phyloP scores from a whole-genome alignment of 2,888 invertebrate species.

The Patella ulyssiponensis region DNA sequence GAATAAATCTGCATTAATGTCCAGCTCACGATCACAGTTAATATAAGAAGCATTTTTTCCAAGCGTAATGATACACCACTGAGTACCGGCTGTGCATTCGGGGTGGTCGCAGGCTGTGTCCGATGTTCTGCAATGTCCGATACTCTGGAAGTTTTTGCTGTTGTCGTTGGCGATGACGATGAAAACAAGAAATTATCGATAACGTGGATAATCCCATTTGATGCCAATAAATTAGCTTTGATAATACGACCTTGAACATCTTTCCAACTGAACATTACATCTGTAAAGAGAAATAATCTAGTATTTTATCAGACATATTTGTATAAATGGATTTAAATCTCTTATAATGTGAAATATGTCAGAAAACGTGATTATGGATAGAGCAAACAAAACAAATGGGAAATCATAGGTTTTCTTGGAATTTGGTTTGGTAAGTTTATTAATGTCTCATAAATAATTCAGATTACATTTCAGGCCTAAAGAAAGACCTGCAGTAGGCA shows the following conservation, averaged over 20 bases:
- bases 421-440: no score
- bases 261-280: slow-evolving; percentile 49
- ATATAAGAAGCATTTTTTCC: background rate
- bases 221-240: slow-evolving; percentile 52
- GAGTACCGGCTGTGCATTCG: slow-evolving; percentile 5
- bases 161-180: slow-evolving; percentile 44
- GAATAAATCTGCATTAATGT: background rate
- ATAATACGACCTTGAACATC: slow-evolving; percentile 49
- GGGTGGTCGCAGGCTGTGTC: background rate
- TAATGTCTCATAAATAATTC: no score
- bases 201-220: slow-evolving; percentile 62
- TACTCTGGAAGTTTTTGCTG: slow-evolving; percentile 12
- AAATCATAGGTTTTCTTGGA: no score
- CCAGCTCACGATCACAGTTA: background rate
- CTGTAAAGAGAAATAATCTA: slow-evolving; percentile 38
- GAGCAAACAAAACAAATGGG: no score
- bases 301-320: background rate
- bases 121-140: background rate
- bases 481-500: no score
- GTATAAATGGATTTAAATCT: background rate
- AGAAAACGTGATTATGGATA: no score
- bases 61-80: background rate
- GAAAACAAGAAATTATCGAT: slow-evolving; percentile 52
- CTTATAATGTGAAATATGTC: no score
- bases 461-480: no score